Conservation (phyloP, 2,113 vertebrate genomes). For the Dipodomys ordii region DNA sequence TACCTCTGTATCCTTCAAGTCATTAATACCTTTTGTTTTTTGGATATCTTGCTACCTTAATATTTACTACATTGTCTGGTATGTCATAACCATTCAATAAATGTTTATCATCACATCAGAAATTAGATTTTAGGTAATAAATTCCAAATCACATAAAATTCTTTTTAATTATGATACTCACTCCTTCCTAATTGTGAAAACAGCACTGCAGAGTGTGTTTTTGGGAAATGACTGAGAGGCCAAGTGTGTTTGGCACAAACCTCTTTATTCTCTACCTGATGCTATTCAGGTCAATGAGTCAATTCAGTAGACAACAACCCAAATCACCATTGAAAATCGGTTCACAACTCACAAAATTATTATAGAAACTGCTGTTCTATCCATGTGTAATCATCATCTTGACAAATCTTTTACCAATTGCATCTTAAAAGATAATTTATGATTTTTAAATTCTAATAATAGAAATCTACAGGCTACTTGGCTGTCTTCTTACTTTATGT, state of each 20-base stretch:
- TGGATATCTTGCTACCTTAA: background rate
- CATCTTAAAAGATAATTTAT: constrained; percentile 75
- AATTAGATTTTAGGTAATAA: constrained; percentile 31
- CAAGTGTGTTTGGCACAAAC: constrained; percentile 18
- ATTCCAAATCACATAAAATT: constrained; percentile 13
- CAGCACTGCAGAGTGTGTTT: background rate
- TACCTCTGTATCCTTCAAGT: background rate
- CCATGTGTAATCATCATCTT: constrained; percentile 71
- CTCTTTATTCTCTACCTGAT: constrained; percentile 66
- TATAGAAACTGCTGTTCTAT: constrained; percentile 80
- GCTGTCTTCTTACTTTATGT: constrained; percentile 44
- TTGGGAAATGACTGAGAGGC: constrained; percentile 21
- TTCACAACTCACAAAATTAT: constrained; percentile 81
- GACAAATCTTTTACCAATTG: constrained; percentile 80
- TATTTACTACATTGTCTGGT: background rate
- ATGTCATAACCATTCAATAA: background rate
- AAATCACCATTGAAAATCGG: constrained; percentile 69
- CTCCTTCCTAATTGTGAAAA: constrained; percentile 63
- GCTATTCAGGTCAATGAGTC: constrained; percentile 81
- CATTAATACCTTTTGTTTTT: background rate
- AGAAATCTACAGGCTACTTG: constrained; percentile 59
- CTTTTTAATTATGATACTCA: constrained; percentile 18
- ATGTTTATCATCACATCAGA: background rate
- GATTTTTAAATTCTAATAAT: constrained; percentile 59
- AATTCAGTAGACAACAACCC: constrained; percentile 75